These are phyloP conservation scores for Hyperopisus bebe DNA, from an alignment of 2,113 vertebrate genomes.

Conservation along the genomic window DNA sequence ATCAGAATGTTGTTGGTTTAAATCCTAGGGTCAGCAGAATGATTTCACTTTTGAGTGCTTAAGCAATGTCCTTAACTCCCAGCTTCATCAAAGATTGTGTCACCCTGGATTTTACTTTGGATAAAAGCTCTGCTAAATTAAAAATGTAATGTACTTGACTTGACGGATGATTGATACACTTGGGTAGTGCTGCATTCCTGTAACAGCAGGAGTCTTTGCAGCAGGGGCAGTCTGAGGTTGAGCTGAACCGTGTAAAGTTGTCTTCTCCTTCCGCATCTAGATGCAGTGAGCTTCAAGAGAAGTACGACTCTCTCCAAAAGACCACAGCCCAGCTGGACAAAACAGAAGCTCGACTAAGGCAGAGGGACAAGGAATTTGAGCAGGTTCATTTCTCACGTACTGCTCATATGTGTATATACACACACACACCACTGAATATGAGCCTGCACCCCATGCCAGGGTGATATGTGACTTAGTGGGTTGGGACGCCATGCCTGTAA, in stretches of 20 bases:
- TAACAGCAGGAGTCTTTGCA: not conserved
- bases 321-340: slow-evolving; percentile 57
- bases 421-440: not conserved
- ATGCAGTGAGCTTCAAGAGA: slow-evolving; percentile 60
- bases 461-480: not conserved
- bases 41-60: not conserved
- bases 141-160: not conserved
- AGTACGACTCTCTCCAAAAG: slow-evolving; percentile 60
- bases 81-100: not conserved
- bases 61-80: not conserved
- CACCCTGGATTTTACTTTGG: not conserved
- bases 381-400: slow-evolving; percentile 44
- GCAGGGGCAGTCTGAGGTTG: not conserved
- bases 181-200: slow-evolving; percentile 30
- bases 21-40: not conserved
- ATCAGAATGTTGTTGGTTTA: not conserved
- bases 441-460: not conserved
- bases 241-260: not conserved
- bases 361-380: slow-evolving; percentile 61
- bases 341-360: slow-evolving; percentile 58
- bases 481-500: not conserved
- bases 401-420: not conserved
- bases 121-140: not conserved
- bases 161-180: not conserved
- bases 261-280: slow-evolving; percentile 38